These are phyloP conservation scores for Gadopsis bispinosus DNA, from an alignment of 2,797 vertebrate genomes.

Conservation along the genomic window DNA sequence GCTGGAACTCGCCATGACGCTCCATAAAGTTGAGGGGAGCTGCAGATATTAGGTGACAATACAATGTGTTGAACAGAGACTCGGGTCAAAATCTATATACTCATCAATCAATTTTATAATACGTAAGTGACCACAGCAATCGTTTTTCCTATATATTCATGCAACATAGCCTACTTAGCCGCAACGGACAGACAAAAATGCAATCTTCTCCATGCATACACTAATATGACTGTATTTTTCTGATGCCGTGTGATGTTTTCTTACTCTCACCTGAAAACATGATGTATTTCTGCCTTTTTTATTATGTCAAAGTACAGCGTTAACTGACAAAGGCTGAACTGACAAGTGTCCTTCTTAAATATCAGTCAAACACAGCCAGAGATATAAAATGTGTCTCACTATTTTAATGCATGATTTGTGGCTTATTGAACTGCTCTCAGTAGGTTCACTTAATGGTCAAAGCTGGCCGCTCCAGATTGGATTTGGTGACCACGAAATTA, in stretches of 20 bases:
- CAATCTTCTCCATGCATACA: neutral
- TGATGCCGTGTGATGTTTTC: neutral
- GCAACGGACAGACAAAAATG: neutral
- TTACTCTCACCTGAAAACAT: conserved; percentile 33
- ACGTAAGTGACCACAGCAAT: neutral
- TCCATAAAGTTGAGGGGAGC: no score
- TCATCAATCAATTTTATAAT: neutral
- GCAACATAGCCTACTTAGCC: neutral
- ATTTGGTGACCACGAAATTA: conserved; percentile 70
- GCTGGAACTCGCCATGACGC: no score
- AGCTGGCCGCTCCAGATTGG: conserved; percentile 47
- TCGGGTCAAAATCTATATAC: neutral
- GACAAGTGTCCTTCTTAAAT: conserved; percentile 19
- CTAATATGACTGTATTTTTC: neutral
- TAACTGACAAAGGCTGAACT: conserved; percentile 11
- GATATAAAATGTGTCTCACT: conserved; percentile 33
- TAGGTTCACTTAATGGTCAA: conserved; percentile 60
- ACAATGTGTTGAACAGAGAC: conserved; percentile 16
- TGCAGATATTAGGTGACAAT: no score
- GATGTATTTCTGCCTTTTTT: conserved; percentile 22
- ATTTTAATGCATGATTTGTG: conserved; percentile 53
- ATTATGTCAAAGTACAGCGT: conserved; percentile 1
- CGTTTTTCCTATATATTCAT: neutral
- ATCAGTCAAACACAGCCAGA: conserved; percentile 32
- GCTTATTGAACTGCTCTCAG: conserved; percentile 52